A percentile compares a stretch with the other conserved stretches of the same genome.
phyloP scores from a whole-genome alignment of 2,113 vertebrate species.

The Mesitornis unicolor region DNA sequence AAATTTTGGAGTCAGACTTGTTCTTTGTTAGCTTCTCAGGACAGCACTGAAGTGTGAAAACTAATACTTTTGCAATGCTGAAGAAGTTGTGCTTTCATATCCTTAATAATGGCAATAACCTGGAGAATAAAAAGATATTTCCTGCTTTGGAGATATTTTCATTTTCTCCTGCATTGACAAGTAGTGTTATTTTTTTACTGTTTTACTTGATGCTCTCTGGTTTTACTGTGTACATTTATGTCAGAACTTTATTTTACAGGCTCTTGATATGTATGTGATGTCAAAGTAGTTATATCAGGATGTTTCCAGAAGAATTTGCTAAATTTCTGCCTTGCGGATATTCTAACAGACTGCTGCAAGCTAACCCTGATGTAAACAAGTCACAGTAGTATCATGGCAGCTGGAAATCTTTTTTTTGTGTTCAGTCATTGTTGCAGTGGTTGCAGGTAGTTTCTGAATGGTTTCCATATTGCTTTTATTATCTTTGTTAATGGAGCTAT shows the following conservation, averaged over 20 bases:
- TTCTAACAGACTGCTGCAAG: background rate
- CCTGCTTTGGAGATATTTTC: background rate
- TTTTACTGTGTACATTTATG: background rate
- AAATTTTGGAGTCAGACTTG: background rate
- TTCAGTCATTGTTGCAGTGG: background rate
- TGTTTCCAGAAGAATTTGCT: background rate
- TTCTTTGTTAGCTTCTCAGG: background rate
- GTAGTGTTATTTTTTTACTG: background rate
- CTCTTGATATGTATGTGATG: background rate
- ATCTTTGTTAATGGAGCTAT: background rate
- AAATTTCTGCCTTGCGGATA: background rate
- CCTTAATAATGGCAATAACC: background rate
- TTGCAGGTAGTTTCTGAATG: background rate
- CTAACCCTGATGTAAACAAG: background rate
- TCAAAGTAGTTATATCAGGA: background rate
- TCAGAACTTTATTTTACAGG: background rate
- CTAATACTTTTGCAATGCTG: background rate
- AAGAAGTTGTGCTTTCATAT: background rate
- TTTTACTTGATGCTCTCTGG: background rate
- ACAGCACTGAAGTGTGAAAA: background rate
- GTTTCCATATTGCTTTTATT: background rate
- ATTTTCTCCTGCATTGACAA: background rate
- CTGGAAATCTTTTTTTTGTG: background rate
- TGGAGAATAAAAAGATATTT: background rate
- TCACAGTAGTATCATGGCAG: background rate